Conservation (phyloP, 2,113 vertebrate genomes). For the Poicephalus gulielmi region DNA sequence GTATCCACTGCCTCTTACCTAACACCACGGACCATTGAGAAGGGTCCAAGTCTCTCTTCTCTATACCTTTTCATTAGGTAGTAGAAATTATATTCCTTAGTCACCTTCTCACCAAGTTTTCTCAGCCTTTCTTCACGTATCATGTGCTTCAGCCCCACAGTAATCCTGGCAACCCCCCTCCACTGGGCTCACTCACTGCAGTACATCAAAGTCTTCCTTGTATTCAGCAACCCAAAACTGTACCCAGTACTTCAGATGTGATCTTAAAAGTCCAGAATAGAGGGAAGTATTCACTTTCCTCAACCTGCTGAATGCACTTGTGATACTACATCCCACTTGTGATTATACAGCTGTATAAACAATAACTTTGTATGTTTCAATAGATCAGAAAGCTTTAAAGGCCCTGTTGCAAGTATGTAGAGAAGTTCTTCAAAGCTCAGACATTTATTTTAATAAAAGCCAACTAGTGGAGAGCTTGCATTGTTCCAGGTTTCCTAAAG, state of each 20-base stretch:
- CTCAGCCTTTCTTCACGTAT: not conserved
- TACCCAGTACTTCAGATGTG: not conserved
- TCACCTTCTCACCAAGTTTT: not conserved
- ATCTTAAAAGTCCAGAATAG: not conserved
- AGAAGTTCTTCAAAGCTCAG: not conserved
- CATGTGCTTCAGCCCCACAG: not conserved
- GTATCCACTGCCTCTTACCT: not conserved
- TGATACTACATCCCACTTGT: not conserved
- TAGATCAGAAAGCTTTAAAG: not conserved
- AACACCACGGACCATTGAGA: not conserved
- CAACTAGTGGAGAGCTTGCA: not conserved
- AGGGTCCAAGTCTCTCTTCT: not conserved
- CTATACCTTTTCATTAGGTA: not conserved
- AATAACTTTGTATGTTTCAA: not conserved
- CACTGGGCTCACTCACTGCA: not conserved
- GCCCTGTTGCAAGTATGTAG: not conserved
- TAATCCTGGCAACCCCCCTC: no score
- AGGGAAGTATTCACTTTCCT: not conserved
- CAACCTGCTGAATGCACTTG: not conserved
- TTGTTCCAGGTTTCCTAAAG: not conserved
- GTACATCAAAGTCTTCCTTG: fast-evolving
- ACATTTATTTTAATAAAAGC: not conserved
- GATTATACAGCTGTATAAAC: not conserved
- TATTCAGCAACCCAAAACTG: not conserved
- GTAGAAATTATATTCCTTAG: not conserved